These are phyloP conservation scores for Buathra laborator DNA, from an alignment of 2,888 invertebrate species.

Conservation along the genomic window DNA sequence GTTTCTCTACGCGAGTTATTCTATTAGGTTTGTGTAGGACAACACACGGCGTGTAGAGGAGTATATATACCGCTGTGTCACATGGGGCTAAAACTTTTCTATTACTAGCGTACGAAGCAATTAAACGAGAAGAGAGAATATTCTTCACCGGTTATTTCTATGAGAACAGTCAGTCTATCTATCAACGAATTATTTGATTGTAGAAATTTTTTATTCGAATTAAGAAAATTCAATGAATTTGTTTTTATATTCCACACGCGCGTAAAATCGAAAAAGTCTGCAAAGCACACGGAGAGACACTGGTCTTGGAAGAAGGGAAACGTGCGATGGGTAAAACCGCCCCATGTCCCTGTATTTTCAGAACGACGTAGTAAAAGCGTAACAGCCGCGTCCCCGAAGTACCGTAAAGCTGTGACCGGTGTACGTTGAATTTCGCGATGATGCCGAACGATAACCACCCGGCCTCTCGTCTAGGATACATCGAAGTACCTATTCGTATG, in stretches of 20 bases:
- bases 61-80: not conserved
- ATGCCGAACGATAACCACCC: conserved; percentile 74
- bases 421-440: conserved; percentile 83
- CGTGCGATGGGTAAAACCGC: conserved; percentile 60
- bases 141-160: conserved; percentile 1
- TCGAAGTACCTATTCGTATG: conserved; percentile 46
- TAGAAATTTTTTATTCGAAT: not conserved
- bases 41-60: not conserved
- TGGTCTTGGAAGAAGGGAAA: conserved; percentile 29
- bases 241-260: conserved; percentile 4
- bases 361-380: conserved; percentile 84
- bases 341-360: conserved; percentile 76
- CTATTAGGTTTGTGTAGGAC: conserved; percentile 76
- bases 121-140: not conserved
- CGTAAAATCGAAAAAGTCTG: conserved; percentile 9
- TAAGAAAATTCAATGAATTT: conserved; percentile 23
- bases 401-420: conserved; percentile 83
- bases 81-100: conserved; percentile 12
- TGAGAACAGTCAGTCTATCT: not conserved
- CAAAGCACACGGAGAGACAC: conserved; percentile 17
- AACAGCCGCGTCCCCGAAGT: conserved; percentile 83
- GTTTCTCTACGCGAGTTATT: conserved; percentile 71
- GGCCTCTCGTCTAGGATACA: conserved; percentile 41
- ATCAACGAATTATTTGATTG: not conserved
- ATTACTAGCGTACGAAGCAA: conserved; percentile 1